Base-by-base conservation (phyloP, 2,797 vertebrate species). In the Amblyraja radiata region DNA sequence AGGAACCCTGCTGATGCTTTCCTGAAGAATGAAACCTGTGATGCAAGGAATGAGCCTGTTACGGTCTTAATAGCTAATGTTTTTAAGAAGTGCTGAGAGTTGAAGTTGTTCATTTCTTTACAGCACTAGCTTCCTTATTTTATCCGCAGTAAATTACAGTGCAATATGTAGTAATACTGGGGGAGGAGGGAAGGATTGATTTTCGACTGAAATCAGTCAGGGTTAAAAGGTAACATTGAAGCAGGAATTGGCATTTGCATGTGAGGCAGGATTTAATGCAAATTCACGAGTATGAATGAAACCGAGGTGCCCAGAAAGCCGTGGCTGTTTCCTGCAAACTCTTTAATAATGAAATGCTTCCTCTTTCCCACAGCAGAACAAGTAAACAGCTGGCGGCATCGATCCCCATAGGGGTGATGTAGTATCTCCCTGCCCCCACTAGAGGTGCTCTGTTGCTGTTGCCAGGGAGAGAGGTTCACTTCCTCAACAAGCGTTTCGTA, bases 231-330 rank as follows among this genome's bases (percentile, higher is more conserved):
- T 68, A 88, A 88, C 84, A 88, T 88, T 68, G 84, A 88, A 68
- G 84, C 63, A 88, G 61, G 61, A 88, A 88, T 88, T 88, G 63
- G 21, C 16, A 88, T 88, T 88, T 88, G 63, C 61, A 88, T 88
- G n/a, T 88, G 84, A 88, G 84, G n/a, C 84, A 88, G 61, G 84
- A 88, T 36, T 88, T 88, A 88, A 88, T 61, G 63, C 84, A 36
- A 88, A 68, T 54, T 88, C 84, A 88, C 68, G 84, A 88, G 68
- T 88, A 88, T 88, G 84, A 88, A 88, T 88, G 84, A 88, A 36
- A 63, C 28, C 32, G 84, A 63, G 84, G 63, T 65, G n/a, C 61
- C 63, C 84, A 46, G 13, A 63, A 58, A 86, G 28, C 83, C n/a
- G 3, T 68, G 32, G n/a, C 61, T 65, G 61, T 63, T 68, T 88